These are phyloP conservation scores for Mionectes olivaceus DNA, from an alignment of 2,797 vertebrate species.

Conservation along the genomic window DNA sequence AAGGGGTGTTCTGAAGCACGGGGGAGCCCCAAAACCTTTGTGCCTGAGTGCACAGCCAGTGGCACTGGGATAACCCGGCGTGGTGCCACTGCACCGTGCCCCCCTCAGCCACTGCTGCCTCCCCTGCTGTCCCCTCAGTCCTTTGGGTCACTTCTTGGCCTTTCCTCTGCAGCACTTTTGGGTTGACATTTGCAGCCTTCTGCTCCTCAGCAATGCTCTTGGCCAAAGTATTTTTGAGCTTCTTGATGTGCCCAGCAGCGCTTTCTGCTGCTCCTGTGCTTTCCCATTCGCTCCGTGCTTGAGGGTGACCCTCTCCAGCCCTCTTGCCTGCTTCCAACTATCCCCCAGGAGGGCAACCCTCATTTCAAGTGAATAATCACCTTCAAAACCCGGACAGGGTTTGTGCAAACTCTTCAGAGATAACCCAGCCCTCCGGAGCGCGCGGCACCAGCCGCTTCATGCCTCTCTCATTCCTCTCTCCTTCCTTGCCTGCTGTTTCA, in stretches of 20 bases:
- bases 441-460: neutral
- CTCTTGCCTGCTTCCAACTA: neutral
- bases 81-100: neutral
- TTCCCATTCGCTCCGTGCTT: fast-evolving
- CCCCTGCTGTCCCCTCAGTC: fast-evolving
- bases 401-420: neutral
- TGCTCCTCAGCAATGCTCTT: neutral
- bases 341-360: neutral
- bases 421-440: fast-evolving
- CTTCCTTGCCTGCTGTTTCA: neutral
- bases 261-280: neutral
- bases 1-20: fast-evolving
- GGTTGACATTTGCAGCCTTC: neutral
- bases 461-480: neutral
- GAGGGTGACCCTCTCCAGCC: neutral
- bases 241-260: neutral
- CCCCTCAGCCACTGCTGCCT: fast-evolving
- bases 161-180: neutral
- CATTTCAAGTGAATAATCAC: neutral
- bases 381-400: neutral
- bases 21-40: neutral
- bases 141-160: neutral
- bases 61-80: fast-evolving
- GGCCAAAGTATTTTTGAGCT: neutral
- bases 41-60: neutral